Percentiles rank a stretch among this genome's conserved stretches.
Evolutionary conservation across 1,140 invertebrate genomes (phyloP).

Genomic region (Drosophila parvula): DNA sequence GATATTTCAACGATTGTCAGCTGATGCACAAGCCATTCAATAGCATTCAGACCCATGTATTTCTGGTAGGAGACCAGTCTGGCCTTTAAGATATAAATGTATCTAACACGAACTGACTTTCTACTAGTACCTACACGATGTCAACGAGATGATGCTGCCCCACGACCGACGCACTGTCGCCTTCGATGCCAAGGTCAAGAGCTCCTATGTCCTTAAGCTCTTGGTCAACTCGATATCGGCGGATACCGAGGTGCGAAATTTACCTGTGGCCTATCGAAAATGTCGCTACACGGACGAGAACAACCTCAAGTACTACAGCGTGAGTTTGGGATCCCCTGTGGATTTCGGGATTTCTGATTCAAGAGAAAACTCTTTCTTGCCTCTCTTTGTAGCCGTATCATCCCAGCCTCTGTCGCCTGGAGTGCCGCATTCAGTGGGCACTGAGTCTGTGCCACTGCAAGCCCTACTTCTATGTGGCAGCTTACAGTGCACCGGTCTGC

Average conservation of each 20-base stretch:
- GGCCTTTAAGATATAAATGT: not conserved
- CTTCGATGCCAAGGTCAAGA: slow-evolving; percentile 34
- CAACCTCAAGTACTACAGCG: slow-evolving; percentile 60
- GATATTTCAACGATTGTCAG: slow-evolving; percentile 49
- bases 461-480: slow-evolving; percentile 71
- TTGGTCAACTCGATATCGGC: slow-evolving; percentile 53
- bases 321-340: slow-evolving; percentile 6
- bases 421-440: slow-evolving; percentile 71
- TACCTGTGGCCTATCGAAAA: slow-evolving; percentile 75
- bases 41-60: slow-evolving; percentile 23
- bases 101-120: not conserved
- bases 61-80: slow-evolving; percentile 19
- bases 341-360: no score
- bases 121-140: slow-evolving; percentile 70
- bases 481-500: slow-evolving; percentile 44
- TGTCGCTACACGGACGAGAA: slow-evolving; percentile 73
- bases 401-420: slow-evolving; percentile 70
- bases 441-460: slow-evolving; percentile 66
- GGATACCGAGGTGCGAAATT: slow-evolving; percentile 62
- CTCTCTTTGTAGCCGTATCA: slow-evolving; percentile 54
- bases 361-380: no score
- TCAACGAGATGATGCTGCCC: slow-evolving; percentile 66
- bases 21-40: slow-evolving; percentile 41
- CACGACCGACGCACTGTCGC: slow-evolving; percentile 51
- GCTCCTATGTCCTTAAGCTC: slow-evolving; percentile 54